Conservation (phyloP, 1,140 invertebrate species). For the Aphaenogaster rudis region DNA sequence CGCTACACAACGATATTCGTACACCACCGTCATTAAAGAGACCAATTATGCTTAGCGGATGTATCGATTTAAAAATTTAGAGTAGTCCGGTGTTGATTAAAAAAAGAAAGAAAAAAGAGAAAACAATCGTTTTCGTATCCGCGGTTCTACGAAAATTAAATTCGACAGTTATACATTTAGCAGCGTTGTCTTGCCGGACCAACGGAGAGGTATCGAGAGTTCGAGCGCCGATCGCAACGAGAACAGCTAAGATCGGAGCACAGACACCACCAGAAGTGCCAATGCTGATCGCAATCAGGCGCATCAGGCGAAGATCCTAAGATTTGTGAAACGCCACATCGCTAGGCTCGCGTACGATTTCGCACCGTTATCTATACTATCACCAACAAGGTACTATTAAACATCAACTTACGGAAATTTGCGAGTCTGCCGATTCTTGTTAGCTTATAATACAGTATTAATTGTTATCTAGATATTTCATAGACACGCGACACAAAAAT, state of each 20-base stretch:
- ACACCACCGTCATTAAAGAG: neutral
- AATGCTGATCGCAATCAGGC: slow-evolving; percentile 58
- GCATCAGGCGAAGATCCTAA: slow-evolving; percentile 51
- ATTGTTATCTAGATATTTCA: neutral
- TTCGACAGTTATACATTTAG: neutral
- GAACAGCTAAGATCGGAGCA: slow-evolving; percentile 46
- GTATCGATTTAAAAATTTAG: slow-evolving; percentile 43
- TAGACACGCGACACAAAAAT: neutral
- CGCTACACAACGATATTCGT: neutral
- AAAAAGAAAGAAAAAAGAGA: slow-evolving; percentile 4
- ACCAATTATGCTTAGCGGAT: neutral
- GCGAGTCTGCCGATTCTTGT: neutral
- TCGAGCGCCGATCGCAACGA: slow-evolving; percentile 1
- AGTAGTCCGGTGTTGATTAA: neutral
- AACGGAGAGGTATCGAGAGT: neutral
- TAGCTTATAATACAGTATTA: neutral
- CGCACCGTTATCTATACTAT: slow-evolving; percentile 20
- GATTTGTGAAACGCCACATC: slow-evolving; percentile 62
- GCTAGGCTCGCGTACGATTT: slow-evolving; percentile 45
- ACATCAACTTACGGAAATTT: neutral
- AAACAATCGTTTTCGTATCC: neutral
- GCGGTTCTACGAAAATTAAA: neutral
- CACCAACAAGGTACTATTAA: neutral
- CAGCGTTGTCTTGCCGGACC: neutral
- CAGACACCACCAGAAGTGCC: slow-evolving; percentile 82